These are phyloP conservation scores for Hormaphis cornu DNA, from an alignment of 1,140 invertebrate species.

Conservation along the genomic window DNA sequence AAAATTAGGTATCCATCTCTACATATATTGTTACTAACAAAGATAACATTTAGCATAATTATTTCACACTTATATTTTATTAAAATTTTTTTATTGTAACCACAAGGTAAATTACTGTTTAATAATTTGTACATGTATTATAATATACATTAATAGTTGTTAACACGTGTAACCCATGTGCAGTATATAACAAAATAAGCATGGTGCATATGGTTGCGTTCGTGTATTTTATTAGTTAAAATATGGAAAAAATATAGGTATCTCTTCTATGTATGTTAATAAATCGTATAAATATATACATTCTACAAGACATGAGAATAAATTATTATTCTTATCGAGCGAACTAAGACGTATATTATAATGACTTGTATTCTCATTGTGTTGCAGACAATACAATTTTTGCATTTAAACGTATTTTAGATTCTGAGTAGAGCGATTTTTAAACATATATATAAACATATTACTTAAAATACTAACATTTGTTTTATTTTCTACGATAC, in stretches of 20 bases:
- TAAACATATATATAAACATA: too few species aligned
- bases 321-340: neutral
- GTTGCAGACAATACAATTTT: neutral
- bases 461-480: too few species aligned
- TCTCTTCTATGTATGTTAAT: neutral
- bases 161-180: conserved; percentile 11
- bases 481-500: too few species aligned
- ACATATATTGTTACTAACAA: too few species aligned
- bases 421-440: too few species aligned
- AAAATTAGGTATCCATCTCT: too few species aligned
- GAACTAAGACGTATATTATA: too few species aligned
- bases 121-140: too few species aligned
- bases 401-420: neutral
- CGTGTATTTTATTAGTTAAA: neutral
- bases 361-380: neutral
- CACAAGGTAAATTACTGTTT: too few species aligned
- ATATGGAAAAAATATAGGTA: neutral
- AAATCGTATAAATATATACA: neutral
- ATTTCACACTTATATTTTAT: too few species aligned
- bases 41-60: too few species aligned
- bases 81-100: too few species aligned
- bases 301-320: neutral
- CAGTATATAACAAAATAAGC: conserved; percentile 1
- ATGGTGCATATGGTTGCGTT: neutral
- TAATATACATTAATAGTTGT: neutral